Evolutionary conservation across 2,888 invertebrate species (phyloP), one percentile per base, ranked within the genome.

Genomic region (Pammene aurita): DNA sequence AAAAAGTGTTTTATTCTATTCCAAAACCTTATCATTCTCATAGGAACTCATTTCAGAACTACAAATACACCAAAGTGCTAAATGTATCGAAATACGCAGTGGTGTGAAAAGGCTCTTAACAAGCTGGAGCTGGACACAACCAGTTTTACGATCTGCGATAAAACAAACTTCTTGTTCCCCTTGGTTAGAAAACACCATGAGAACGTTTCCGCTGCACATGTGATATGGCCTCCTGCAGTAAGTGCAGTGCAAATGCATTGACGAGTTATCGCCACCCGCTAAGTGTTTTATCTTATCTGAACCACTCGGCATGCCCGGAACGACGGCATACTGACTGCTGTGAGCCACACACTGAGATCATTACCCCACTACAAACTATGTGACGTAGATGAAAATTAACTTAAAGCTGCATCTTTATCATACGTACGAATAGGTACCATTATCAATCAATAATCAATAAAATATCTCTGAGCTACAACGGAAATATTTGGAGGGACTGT

Each of bases 211-310:
- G 9, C 18, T 18, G 34, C 52, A 52, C 52, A 52, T 52, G 11
- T 26, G 26, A 52, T 52, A 13, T 52, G 34, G 34, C 26, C 18
- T 14, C 48, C 16, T 7, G 38, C 38, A 38, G 7, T 9, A 9
- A 7, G 9, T 38, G 26, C 50, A 18, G 50, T 18, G 18, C 26
- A 52, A 52, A 52, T 52, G 26, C 34, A 52, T 52, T 34, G 34
- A 26, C 34, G 13, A 26, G 52, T 52, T 52, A 52, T 52, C 52
- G 34, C 7, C 52, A 34, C 50, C 18, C 52, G 52, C 52, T n/a
- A 52, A 34, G 52, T 34, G 52, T 26, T 26, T 26, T 52, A 52
- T 52, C 52, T 52, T 52, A 52, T 34, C 52, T 11, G 2, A 52
- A 13, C 52, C 34, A 13, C 52, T 26, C 34, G 34, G 52, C 52